These are phyloP conservation scores for Drepana arcuata DNA, from an alignment of 1,140 invertebrate species.

Conservation along the genomic window DNA sequence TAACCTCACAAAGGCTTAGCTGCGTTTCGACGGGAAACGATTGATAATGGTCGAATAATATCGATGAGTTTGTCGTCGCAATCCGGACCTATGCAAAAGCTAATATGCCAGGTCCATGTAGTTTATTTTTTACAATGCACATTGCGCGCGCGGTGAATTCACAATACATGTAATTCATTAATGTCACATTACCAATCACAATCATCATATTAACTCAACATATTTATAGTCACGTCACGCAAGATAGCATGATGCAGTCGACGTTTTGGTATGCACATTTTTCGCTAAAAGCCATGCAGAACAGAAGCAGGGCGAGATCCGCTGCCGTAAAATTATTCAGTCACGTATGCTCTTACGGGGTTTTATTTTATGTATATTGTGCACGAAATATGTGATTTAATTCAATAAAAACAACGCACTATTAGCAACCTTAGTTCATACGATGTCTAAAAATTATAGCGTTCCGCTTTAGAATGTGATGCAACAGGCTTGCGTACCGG, in stretches of 20 bases:
- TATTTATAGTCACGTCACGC: constrained; percentile 27
- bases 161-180: constrained; percentile 23
- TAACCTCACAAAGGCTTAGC: no score
- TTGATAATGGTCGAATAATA: no score
- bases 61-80: no score
- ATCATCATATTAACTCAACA: no score
- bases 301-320: no score
- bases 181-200: constrained; percentile 24
- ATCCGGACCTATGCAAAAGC: no score
- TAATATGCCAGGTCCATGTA: no score
- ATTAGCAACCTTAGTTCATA: no score
- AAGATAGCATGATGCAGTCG: constrained; percentile 12
- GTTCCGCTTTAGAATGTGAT: constrained; percentile 35
- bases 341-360: constrained; percentile 17
- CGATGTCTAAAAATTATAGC: no score
- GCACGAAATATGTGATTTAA: constrained; percentile 16
- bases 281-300: constrained; percentile 9
- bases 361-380: constrained; percentile 8
- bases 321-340: constrained; percentile 10
- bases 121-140: not conserved
- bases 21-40: no score
- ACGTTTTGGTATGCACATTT: constrained; percentile 4
- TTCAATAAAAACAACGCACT: no score
- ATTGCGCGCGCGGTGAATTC: constrained; percentile 13
- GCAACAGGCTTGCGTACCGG: constrained; percentile 43